Percentiles rank a stretch among this genome's conserved stretches.
phyloP scores from a whole-genome alignment of 1,140 invertebrate genomes.

The Drosophila obscura region DNA sequence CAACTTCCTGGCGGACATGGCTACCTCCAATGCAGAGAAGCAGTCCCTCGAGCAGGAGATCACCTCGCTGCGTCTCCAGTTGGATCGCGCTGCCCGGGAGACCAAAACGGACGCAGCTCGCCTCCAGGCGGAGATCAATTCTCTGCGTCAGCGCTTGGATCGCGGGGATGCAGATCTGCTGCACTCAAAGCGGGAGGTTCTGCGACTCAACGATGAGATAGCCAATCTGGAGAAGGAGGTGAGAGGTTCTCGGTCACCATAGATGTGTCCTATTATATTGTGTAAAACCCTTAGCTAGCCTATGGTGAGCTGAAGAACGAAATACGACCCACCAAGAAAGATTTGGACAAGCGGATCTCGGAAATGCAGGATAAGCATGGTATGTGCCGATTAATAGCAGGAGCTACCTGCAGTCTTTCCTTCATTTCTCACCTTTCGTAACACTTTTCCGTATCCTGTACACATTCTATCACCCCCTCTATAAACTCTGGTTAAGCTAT shows the following conservation, averaged over 20 bases:
- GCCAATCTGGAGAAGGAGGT: constrained; percentile 92
- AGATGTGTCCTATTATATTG: background rate
- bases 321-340: constrained; percentile 87
- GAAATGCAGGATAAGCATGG: constrained; percentile 92
- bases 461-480: constrained; percentile 14
- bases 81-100: constrained; percentile 90
- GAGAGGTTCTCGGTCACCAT: background rate
- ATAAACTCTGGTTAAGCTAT: constrained; percentile 85
- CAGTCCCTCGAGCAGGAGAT: constrained; percentile 91
- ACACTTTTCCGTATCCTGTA: constrained; percentile 10
- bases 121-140: constrained; percentile 90
- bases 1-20: constrained; percentile 89
- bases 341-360: constrained; percentile 89
- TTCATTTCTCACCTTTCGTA: constrained; percentile 2
- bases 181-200: constrained; percentile 90
- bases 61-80: constrained; percentile 85
- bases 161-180: constrained; percentile 90
- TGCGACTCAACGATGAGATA: constrained; percentile 90
- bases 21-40: constrained; percentile 89
- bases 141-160: constrained; percentile 90
- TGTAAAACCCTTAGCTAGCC: constrained; percentile 60
- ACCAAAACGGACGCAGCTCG: constrained; percentile 89
- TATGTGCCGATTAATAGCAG: constrained; percentile 80
- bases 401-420: background rate
- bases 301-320: constrained; percentile 85